Conservation (phyloP, 2,797 vertebrate genomes). For the Intellagama lesueurii region DNA sequence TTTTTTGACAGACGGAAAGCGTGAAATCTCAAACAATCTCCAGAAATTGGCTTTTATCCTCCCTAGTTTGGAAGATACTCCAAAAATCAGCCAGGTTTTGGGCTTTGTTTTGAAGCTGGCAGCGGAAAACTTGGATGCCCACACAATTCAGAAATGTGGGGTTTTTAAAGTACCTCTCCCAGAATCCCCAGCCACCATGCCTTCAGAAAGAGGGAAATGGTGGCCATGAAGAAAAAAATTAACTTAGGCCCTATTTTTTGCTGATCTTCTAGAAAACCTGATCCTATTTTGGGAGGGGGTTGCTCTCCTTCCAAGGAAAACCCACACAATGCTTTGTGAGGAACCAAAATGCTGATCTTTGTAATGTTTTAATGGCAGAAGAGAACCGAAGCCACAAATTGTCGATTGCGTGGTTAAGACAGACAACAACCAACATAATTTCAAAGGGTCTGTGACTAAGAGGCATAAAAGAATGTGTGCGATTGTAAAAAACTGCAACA, state of each 20-base stretch:
- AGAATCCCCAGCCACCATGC: too few relatives aligned
- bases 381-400: slow-evolving; percentile 17
- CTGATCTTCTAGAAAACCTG: neutral
- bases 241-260: too few relatives aligned
- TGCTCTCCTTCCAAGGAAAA: neutral
- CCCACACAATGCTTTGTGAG: neutral
- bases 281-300: neutral
- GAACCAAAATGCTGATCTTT: neutral
- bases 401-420: neutral
- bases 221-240: neutral
- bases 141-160: too few relatives aligned
- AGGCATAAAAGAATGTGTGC: neutral
- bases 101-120: too few relatives aligned
- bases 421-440: neutral
- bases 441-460: neutral
- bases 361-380: slow-evolving; percentile 30
- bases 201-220: neutral
- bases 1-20: too few relatives aligned
- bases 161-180: too few relatives aligned
- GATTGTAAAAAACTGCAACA: neutral
- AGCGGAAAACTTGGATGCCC: too few relatives aligned
- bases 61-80: too few relatives aligned
- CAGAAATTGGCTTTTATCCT: too few relatives aligned
- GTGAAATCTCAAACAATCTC: too few relatives aligned
- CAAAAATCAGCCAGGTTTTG: too few relatives aligned